phyloP scores from a whole-genome alignment of 2,113 vertebrate genomes.

The Tragelaphus imberbis region DNA sequence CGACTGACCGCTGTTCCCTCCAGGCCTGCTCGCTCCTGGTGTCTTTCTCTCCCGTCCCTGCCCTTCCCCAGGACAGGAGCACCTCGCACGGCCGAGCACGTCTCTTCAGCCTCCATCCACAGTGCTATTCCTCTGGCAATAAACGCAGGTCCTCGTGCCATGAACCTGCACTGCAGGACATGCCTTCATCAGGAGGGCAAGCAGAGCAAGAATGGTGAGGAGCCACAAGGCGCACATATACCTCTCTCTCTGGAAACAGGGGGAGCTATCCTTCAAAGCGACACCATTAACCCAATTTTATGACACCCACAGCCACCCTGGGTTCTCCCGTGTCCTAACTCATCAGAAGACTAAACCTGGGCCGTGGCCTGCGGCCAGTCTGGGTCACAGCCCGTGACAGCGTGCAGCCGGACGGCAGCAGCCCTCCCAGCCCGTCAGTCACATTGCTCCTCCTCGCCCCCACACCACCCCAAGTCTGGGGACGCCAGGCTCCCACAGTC shows the following conservation, averaged over 20 bases:
- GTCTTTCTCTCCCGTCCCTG: neutral
- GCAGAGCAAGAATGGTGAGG: fast-evolving
- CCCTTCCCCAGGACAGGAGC: neutral
- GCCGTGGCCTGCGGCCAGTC: neutral
- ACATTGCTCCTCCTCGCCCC: neutral
- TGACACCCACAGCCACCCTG: neutral
- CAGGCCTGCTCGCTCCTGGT: no score
- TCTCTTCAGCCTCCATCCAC: neutral
- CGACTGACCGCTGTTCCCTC: neutral
- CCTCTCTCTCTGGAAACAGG: neutral
- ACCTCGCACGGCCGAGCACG: neutral
- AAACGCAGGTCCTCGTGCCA: neutral
- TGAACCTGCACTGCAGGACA: fast-evolving
- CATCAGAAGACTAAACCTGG: neutral
- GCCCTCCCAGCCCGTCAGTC: fast-evolving
- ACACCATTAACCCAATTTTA: neutral
- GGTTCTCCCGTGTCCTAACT: neutral
- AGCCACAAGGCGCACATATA: fast-evolving
- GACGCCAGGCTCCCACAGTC: neutral
- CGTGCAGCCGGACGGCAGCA: neutral
- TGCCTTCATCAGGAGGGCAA: neutral
- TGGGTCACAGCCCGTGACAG: neutral
- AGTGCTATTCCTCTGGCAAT: neutral
- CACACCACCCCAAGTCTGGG: neutral
- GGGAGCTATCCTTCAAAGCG: neutral